Base-by-base conservation (phyloP, 2,113 vertebrate species). In the Lophochroa leadbeateri region DNA sequence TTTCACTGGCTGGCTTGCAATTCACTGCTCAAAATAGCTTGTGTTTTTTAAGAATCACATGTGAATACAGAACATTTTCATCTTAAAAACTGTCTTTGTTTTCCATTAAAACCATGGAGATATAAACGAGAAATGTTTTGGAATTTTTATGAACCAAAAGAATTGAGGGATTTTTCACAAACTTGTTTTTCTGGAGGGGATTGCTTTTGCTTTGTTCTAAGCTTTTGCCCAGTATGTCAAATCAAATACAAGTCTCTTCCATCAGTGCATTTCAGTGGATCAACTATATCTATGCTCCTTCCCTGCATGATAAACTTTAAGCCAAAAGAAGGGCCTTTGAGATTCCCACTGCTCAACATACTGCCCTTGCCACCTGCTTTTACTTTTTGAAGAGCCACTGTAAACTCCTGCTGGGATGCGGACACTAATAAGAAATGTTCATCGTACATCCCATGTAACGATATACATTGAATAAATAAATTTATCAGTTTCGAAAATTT, bases 11-110 rank as follows among this genome's bases (percentile, higher is more conserved):
- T 11, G 28, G 94, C 83, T 95, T 97, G 90, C 92, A 94, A 96
- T 86, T 84, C 94, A 95, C 86, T 92, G 67, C 95, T 93, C 53
- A 96, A 96, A 97, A 96, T 96, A 96, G 95, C 91, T 85, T 79
- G 88, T 93, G 67, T 90, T 96, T 97, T 92, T 96, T 76, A 94
- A 91, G 88, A 87, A 94, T 94, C 74, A 50, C 81, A 96, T 96
- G 58, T 69, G 86, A 95, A 96, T 87, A 91, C 52, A 88, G 95
- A 90, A 96, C 67, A 92, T 87, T 96, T 95, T 91, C 57, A 89
- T 94, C 81, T 92, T 89, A 77, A 96, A 95, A 96, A 43, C 14
- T 7, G 3, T 71, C 86, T 95, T 94, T 89, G 57, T 71, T 91
- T 96, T 89, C 67, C 77, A 79, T 87, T 95, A 72, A 96, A 94